These are phyloP conservation scores for Nephotettix cincticeps DNA, from an alignment of 1,140 invertebrate species.

Conservation along the genomic window DNA sequence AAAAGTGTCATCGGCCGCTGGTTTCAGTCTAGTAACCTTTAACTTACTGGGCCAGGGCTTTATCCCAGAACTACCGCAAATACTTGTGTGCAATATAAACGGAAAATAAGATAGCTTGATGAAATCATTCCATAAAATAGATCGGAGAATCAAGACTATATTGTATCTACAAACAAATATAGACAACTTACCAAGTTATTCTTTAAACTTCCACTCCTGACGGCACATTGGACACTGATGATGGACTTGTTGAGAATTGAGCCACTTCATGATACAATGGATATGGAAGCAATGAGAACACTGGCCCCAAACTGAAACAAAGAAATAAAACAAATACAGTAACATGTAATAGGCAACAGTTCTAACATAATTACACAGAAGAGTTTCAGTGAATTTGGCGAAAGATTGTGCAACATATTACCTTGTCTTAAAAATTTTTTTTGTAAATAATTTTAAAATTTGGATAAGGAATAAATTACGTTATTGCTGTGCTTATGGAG, in stretches of 20 bases:
- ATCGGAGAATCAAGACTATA: too few relatives aligned
- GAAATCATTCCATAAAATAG: too few relatives aligned
- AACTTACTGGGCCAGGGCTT: too few relatives aligned
- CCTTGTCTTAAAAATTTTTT: neutral
- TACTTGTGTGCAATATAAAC: too few relatives aligned
- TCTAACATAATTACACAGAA: neutral
- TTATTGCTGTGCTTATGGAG: neutral
- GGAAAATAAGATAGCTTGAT: too few relatives aligned
- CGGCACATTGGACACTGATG: constrained; percentile 99
- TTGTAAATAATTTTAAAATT: too few relatives aligned
- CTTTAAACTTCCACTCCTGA: constrained; percentile 98
- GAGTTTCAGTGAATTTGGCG: neutral
- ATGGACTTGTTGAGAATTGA: constrained; percentile 92
- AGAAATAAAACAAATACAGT: constrained; percentile 29
- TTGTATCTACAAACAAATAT: too few relatives aligned
- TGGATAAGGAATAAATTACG: neutral
- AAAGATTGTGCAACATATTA: neutral
- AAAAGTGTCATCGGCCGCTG: too few relatives aligned
- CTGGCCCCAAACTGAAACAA: constrained; percentile 87
- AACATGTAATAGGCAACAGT: neutral
- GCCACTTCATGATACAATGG: constrained; percentile 99
- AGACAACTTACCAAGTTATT: constrained; percentile 49
- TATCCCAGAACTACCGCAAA: too few relatives aligned
- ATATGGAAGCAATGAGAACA: constrained; percentile 99
- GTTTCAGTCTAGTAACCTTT: too few relatives aligned